Evolutionary conservation across 2,113 vertebrate species (phyloP), one percentile per base, ranked within the genome.

Genomic region (Excalfactoria chinensis): DNA sequence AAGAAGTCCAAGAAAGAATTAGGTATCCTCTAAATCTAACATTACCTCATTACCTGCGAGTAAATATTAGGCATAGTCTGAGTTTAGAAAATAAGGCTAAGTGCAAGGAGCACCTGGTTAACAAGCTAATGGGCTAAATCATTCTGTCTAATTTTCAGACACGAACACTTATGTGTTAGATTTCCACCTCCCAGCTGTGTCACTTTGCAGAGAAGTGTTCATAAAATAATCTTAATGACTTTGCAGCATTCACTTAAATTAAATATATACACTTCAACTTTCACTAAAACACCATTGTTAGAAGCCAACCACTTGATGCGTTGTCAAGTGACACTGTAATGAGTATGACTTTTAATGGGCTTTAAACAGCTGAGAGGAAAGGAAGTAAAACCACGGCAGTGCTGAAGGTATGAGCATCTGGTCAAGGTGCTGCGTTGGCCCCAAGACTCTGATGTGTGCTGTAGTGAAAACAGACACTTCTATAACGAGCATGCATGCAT

Each of bases 81-180:
- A 88, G 63, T 58, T 93, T 49, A 95, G 88, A 94, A 93, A 96
- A 94, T 26, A 91, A 94, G 56, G 72, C 74, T 71, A 91, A 96
- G 62, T 43, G 22, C 74, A 71, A 71, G 40, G 72, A 91, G 35
- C 88, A 93, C 83, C 74, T 89, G 67, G 73, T 46, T 88, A 92
- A 93, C 77, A 80, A 74, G 75, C 46, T 93, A 67, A 86, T 73
- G 49, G 72, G 23, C 86, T 88, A 71, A 95, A 72, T 68, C 85
- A 93, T 87, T 93, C 82, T 43, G 22, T 84, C 43, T 71, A 35
- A 88, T 84, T 93, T 95, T 87, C 87, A 89, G 60, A 82, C 44
- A 75, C 37, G 69, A 67, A 90, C 71, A 94, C 55, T 85, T 68
- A 26, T 1, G 17, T 35, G 48, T 71, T 91, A 72, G 70, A 88